Evolutionary conservation across 2,113 vertebrate genomes (phyloP), one percentile per base, ranked within the genome.

Genomic region (Leucosticte australis): DNA sequence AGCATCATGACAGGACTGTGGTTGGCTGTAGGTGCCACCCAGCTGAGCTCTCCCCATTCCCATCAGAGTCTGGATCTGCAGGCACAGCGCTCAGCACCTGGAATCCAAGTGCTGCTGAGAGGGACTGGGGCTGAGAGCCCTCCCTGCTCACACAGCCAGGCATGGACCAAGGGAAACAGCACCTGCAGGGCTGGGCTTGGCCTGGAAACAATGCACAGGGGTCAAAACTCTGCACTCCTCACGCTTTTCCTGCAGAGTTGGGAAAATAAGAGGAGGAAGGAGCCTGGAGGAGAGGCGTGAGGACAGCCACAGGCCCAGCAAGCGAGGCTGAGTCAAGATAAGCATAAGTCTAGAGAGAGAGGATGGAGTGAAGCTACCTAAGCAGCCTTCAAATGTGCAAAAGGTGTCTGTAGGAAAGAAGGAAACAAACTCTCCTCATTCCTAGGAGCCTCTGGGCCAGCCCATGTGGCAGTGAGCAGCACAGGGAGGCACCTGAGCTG

Each of bases 221-320:
- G 15, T 30, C 39, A 67, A 28, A 39, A 30, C 28, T 24, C 68
- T 4, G 19, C 2, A 2, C 23, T 41, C 76, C 3, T 27, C 39
- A 75, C 19, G 2, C 44, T 59, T 35, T 57, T 33, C 6, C 12
- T 3, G 2, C 7, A 39, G 50, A 47, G 26, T 57, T 90, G 57
- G 42, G 46, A 52, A 88, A 65, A 33, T 14, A 50, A 47, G 53
- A 70, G 1, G 6, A 81, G n/a, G 33, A 73, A 7, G 13, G 5
- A 86, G 7, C n/a, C 31, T 0, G 0, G 14, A 83, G 52, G 30
- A 59, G 35, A 80, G 28, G 14, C 0, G 0, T 23, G 35, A 56
- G 37, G 56, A 57, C 1, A 18, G 28, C 28, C 53, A 31, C 4
- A 4, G 8, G 47, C 56, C 22, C 20, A 50, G 42, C 13, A 88